phyloP scores from a whole-genome alignment of 2,888 invertebrate genomes.

The Drosophila mettleri region DNA sequence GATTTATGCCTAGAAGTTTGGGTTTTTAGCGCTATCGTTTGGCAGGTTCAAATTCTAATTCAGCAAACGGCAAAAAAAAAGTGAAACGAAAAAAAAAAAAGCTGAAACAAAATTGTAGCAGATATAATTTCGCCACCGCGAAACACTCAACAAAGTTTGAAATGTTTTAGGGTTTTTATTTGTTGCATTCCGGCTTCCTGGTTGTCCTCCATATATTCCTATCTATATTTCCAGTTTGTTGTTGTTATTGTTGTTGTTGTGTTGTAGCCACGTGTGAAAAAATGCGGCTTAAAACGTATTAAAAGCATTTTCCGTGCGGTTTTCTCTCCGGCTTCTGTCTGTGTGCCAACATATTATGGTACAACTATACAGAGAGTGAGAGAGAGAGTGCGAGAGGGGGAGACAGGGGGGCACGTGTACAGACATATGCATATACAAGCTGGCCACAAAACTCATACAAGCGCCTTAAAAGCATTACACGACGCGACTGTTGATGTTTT shows the following conservation, averaged over 20 bases:
- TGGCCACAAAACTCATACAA: conserved; percentile 51
- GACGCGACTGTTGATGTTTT: conserved; percentile 64
- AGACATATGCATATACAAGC: conserved; percentile 15
- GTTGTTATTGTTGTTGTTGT: conserved; percentile 16
- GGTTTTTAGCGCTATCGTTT: conserved; percentile 10
- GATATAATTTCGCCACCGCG: conserved; percentile 41
- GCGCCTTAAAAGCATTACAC: conserved; percentile 68
- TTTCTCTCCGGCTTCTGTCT: conserved; percentile 32
- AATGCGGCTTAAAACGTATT: conserved; percentile 79
- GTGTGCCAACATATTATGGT: conserved; percentile 55
- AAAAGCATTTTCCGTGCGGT: conserved; percentile 72
- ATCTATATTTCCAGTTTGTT: conserved; percentile 14
- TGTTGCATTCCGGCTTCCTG: conserved; percentile 27
- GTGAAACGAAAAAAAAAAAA: conserved; percentile 4
- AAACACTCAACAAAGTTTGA: conserved; percentile 45
- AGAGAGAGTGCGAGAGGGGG: too few relatives aligned
- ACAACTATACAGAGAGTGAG: conserved; percentile 26
- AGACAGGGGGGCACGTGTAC: too few relatives aligned
- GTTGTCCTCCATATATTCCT: conserved; percentile 26
- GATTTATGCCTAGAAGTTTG: conserved; percentile 11
- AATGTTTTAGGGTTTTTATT: conserved; percentile 16
- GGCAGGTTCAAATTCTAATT: conserved; percentile 8
- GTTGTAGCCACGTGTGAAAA: conserved; percentile 77
- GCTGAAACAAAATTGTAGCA: conserved; percentile 19
- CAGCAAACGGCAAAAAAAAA: conserved; percentile 17